Percentiles rank a stretch among this genome's conserved stretches.
phyloP scores from a whole-genome alignment of 2,888 invertebrate genomes.

The Eudasyphora cyanicolor region DNA sequence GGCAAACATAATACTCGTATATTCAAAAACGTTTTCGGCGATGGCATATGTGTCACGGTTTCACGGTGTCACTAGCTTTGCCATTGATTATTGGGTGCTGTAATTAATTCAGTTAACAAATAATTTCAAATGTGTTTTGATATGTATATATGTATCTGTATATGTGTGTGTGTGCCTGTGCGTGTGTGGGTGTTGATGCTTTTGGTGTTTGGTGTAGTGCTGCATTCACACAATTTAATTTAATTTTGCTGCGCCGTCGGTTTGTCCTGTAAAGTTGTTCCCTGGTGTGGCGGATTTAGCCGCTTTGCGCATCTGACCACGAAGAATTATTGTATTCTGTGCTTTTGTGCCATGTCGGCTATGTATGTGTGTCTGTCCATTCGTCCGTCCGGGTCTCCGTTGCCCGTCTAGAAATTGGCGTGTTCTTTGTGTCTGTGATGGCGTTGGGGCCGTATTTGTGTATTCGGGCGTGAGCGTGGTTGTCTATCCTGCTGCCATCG shows the following conservation, averaged over 20 bases:
- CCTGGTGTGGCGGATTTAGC: conserved; percentile 7
- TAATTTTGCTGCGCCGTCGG: conserved; percentile 21
- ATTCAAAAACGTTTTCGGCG: too few species aligned
- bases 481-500: conserved; percentile 36
- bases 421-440: conserved; percentile 67
- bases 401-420: conserved; percentile 36
- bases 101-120: too few species aligned
- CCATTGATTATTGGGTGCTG: too few species aligned
- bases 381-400: conserved; percentile 11
- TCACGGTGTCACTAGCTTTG: too few species aligned
- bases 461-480: conserved; percentile 1
- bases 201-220: background rate
- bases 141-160: too few species aligned
- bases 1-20: too few species aligned
- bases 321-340: conserved; percentile 8
- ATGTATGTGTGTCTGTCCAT: background rate
- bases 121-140: too few species aligned
- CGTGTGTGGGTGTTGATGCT: background rate
- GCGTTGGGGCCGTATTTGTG: conserved; percentile 5
- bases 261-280: background rate
- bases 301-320: conserved; percentile 20
- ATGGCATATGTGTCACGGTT: too few species aligned
- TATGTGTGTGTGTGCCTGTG: background rate
- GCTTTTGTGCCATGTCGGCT: too few species aligned
- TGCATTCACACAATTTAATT: too few species aligned